These are phyloP conservation scores for Apotomis betuletana DNA, from an alignment of 2,888 invertebrate species.

Conservation along the genomic window DNA sequence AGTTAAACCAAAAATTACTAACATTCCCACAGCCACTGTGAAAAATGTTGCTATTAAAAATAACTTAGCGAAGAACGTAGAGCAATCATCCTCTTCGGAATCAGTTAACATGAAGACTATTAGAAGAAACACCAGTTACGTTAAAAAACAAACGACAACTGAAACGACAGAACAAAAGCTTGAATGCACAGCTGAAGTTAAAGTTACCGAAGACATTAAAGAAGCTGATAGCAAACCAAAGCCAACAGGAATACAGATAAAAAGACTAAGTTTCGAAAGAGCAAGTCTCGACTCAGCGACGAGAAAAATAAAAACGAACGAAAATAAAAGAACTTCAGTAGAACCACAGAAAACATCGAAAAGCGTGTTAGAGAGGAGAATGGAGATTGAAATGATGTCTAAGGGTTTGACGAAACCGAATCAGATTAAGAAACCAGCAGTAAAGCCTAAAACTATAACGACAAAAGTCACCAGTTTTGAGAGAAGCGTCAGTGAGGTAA, in stretches of 20 bases:
- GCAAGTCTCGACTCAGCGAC: conserved; percentile 78
- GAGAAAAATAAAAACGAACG: conserved; percentile 64
- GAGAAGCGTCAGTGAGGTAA: conserved; percentile 60
- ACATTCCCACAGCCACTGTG: conserved; percentile 54
- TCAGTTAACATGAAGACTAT: conserved; percentile 64
- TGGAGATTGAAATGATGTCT: conserved; percentile 76
- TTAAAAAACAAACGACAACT: conserved; percentile 54
- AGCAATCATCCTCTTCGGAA: conserved; percentile 62
- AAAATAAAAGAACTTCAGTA: conserved; percentile 57
- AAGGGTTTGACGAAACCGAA: conserved; percentile 59
- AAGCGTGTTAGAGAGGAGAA: conserved; percentile 75
- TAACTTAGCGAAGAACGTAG: conserved; percentile 53
- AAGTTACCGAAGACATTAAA: conserved; percentile 45
- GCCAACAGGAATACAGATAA: conserved; percentile 70
- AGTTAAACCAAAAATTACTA: conserved; percentile 81
- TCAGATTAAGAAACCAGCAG: conserved; percentile 61
- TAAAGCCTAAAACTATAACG: conserved; percentile 70
- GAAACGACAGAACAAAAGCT: conserved; percentile 54
- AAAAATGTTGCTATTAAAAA: conserved; percentile 50
- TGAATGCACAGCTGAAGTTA: conserved; percentile 44
- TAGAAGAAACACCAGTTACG: conserved; percentile 59
- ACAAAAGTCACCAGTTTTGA: conserved; percentile 74
- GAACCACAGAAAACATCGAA: conserved; percentile 72
- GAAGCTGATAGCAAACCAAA: conserved; percentile 53
- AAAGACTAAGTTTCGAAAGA: conserved; percentile 77